Conservation (phyloP, 2,888 invertebrate species). For the Strigamia crassipes region DNA sequence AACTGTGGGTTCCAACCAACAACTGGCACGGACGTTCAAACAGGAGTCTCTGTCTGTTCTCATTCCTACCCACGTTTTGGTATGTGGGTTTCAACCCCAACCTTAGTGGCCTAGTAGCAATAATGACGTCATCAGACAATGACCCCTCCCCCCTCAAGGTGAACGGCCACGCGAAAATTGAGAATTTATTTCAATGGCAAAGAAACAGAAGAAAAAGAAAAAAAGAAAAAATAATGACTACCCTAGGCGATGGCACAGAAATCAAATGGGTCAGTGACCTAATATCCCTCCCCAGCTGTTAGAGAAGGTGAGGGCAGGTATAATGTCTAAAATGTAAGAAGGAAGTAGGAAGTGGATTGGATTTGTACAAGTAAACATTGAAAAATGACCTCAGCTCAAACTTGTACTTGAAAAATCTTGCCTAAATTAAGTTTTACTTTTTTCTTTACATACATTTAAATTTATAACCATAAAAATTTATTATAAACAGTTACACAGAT, state of each 20-base stretch:
- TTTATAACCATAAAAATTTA: too few relatives aligned
- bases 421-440: neutral
- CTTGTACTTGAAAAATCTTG: neutral
- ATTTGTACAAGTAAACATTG: neutral
- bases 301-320: constrained; percentile 16
- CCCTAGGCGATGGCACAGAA: constrained; percentile 42
- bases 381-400: neutral
- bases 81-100: constrained; percentile 37
- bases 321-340: neutral
- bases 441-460: neutral
- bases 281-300: constrained; percentile 36
- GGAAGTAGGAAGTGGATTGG: neutral
- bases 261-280: constrained; percentile 40
- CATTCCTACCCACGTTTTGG: constrained; percentile 28
- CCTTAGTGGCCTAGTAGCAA: constrained; percentile 35
- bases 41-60: constrained; percentile 26
- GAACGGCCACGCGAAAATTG: constrained; percentile 14
- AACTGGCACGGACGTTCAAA: constrained; percentile 10
- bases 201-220: neutral
- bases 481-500: too few relatives aligned
- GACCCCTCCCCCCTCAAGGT: neutral
- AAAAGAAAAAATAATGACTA: constrained; percentile 2
- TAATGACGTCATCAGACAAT: constrained; percentile 25
- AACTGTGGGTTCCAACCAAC: neutral
- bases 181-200: constrained; percentile 34